Percentiles rank a stretch among this genome's conserved stretches.
phyloP scores from a whole-genome alignment of 2,113 vertebrate species.

The Stomatorhinus ivindoensis region DNA sequence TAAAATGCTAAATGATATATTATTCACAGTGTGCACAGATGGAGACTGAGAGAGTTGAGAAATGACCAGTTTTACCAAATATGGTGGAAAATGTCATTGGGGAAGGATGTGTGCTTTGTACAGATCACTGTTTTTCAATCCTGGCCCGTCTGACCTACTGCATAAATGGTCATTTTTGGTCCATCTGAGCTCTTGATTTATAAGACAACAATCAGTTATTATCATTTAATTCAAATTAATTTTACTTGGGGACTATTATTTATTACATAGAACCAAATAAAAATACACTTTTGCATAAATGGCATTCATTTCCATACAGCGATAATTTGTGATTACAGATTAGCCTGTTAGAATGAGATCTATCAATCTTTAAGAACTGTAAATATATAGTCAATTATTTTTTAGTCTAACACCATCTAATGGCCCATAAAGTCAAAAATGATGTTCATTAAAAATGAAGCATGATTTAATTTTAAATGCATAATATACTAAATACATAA shows the following conservation, averaged over 20 bases:
- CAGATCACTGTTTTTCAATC: neutral
- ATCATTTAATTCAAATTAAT: neutral
- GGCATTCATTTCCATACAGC: neutral
- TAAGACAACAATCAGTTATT: neutral
- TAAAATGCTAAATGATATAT: neutral
- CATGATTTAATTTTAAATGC: neutral
- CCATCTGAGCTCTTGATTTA: neutral
- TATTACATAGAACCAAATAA: neutral
- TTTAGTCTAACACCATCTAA: neutral
- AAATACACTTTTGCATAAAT: neutral
- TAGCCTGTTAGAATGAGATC: neutral
- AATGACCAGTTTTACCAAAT: neutral
- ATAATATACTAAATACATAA: neutral
- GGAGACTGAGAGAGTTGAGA: neutral
- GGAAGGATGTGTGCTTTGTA: neutral
- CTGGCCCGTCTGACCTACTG: neutral
- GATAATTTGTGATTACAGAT: neutral
- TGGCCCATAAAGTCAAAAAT: neutral
- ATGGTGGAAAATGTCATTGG: neutral
- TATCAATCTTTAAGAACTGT: neutral
- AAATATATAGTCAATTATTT: neutral
- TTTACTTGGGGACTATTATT: neutral
- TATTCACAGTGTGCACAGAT: neutral
- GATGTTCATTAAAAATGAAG: neutral
- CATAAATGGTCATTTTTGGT: neutral